Evolutionary conservation across 2,797 vertebrate genomes (phyloP).

Genomic region (Poecilia gillii): DNA sequence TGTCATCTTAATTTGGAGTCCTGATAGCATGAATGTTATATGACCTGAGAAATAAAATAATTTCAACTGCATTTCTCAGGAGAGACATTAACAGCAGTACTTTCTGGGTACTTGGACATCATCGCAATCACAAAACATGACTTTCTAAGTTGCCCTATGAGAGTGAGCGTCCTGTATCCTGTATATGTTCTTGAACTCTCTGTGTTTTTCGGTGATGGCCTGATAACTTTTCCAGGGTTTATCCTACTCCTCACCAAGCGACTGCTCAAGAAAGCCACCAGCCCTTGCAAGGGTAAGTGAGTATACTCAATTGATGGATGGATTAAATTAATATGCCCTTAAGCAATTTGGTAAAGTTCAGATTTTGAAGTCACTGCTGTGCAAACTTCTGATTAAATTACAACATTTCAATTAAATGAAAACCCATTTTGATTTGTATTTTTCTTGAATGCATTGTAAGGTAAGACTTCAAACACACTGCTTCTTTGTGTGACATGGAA

Average conservation of each 20-base stretch:
- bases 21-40: neutral
- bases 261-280: neutral
- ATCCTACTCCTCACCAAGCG: neutral
- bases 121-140: neutral
- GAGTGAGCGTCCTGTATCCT: neutral
- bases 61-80: neutral
- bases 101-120: neutral
- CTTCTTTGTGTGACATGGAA: neutral
- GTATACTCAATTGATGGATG: neutral
- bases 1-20: neutral
- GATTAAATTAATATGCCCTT: neutral
- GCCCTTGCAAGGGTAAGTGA: neutral
- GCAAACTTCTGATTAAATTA: neutral
- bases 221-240: neutral
- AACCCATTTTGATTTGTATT: neutral
- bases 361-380: neutral
- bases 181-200: neutral
- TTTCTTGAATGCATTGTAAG: neutral
- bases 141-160: neutral
- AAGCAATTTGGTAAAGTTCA: neutral
- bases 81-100: neutral
- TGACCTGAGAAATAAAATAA: neutral
- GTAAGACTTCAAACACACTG: neutral
- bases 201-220: neutral
- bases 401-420: neutral